Evolutionary conservation across 2,113 vertebrate species (phyloP), one percentile per base, ranked within the genome.

Genomic region (Periophthalmodon schlosseri): DNA sequence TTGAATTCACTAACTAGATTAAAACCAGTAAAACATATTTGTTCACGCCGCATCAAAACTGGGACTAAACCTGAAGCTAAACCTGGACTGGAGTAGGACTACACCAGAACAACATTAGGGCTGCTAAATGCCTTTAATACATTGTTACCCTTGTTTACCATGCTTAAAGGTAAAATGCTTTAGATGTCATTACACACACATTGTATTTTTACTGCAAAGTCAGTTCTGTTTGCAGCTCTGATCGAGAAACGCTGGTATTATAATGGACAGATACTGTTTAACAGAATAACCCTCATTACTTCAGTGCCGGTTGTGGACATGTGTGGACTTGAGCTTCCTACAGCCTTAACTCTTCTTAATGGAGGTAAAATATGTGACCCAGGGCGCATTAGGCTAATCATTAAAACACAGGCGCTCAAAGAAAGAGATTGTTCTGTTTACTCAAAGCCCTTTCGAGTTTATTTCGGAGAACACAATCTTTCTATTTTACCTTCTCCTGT

Each of bases 201-300:
- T 18, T 52, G 16, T 11, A 44, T 10, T 44, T 44, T 44, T 44
- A 39, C 49, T 18, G 49, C 5, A 18, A 18, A 18, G 49, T 18
- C 16, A 7, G 49, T 52, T 52, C 4, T 52, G 57, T 78, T 75
- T 64, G 52, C 73, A 67, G 33, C 33, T 7, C 50, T 33, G 74
- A 88, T 84, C 34, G 67, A 67, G 73, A 76, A 70, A 82, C 54
- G 34, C 57, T 61, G 28, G 8, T 49, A 68, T 63, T 18, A 77
- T 57, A 78, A 52, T 70, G 73, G 84, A 86, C 72, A 83, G 73
- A 81, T 39, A 78, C 75, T 75, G 75, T 85, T 76, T 85, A 87
- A 84, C 77, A 77, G 76, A 80, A 50, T 18, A 65, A 68, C 70
- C 10, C 20, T 16, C 69, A 56, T 34, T n/a, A 0, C 24, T 1